Evolutionary conservation across 2,113 vertebrate genomes (phyloP).

Genomic region (Fukomys damarensis): DNA sequence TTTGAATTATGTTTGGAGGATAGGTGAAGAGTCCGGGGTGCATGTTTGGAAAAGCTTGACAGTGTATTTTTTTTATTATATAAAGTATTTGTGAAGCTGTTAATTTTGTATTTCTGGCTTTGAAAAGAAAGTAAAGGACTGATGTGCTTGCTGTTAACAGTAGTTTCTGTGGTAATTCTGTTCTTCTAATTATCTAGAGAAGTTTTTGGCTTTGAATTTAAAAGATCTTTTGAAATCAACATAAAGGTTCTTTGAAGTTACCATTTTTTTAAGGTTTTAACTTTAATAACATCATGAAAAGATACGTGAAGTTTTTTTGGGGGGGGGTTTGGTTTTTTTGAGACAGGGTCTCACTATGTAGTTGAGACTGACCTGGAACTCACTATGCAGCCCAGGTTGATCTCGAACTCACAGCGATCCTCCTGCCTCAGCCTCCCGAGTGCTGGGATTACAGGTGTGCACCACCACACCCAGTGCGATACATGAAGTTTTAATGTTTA

Average conservation of each 20-base stretch:
- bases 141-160: not conserved
- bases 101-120: not conserved
- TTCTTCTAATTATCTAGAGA: not conserved
- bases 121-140: not conserved
- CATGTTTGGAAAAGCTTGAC: conserved; percentile 13
- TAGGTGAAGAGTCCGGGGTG: not conserved
- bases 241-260: not conserved
- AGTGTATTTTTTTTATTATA: not conserved
- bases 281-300: conserved; percentile 37
- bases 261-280: conserved; percentile 39
- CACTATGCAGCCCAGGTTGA: no score
- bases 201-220: conserved; percentile 25
- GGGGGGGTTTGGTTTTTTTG: no score
- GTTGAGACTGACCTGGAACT: no score
- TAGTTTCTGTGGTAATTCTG: not conserved
- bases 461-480: no score
- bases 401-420: no score
- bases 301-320: not conserved
- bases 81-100: not conserved
- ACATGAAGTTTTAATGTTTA: conserved; percentile 35
- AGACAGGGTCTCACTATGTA: no score
- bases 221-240: conserved; percentile 60
- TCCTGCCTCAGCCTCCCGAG: no score
- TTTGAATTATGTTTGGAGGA: conserved; percentile 45
- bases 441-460: no score